phyloP scores from a whole-genome alignment of 2,888 invertebrate species.

The Ormyrus labotus region DNA sequence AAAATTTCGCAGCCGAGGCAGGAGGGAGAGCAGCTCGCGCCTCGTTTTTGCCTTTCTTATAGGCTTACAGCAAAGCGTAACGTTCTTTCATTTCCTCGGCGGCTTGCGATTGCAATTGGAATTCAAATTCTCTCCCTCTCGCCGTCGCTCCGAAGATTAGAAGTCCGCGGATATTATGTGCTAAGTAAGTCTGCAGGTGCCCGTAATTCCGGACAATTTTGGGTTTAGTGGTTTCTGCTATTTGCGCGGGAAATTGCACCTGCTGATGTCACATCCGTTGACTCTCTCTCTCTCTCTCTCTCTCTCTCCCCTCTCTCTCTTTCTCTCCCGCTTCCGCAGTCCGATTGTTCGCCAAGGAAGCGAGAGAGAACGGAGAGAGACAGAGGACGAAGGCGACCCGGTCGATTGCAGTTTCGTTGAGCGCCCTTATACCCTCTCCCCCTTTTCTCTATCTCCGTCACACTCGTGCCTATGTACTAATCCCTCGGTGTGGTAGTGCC shows the following conservation, averaged over 20 bases:
- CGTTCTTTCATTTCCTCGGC: slow-evolving; percentile 57
- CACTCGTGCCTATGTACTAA: slow-evolving; percentile 17
- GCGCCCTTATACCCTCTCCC: slow-evolving; percentile 13
- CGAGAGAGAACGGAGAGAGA: slow-evolving; percentile 20
- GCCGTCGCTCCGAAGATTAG: slow-evolving; percentile 56
- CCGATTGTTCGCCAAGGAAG: slow-evolving; percentile 41
- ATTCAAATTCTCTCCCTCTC: slow-evolving; percentile 49
- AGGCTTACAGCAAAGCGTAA: slow-evolving; percentile 22
- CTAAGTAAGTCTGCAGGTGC: slow-evolving; percentile 66
- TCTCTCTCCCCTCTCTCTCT: background rate
- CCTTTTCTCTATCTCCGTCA: background rate
- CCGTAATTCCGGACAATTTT: slow-evolving; percentile 71
- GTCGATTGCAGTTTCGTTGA: slow-evolving; percentile 51
- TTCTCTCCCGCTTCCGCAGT: slow-evolving; percentile 5
- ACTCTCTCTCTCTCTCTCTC: slow-evolving; percentile 59
- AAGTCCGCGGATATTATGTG: slow-evolving; percentile 64
- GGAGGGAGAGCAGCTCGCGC: too few species aligned
- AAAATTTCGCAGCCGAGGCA: background rate
- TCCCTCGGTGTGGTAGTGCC: slow-evolving; percentile 40
- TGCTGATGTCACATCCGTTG: slow-evolving; percentile 74
- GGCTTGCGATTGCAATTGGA: slow-evolving; percentile 54
- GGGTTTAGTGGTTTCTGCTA: slow-evolving; percentile 74
- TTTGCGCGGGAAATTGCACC: slow-evolving; percentile 74
- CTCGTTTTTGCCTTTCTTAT: too few species aligned
- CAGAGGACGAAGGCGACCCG: slow-evolving; percentile 14